Percentiles rank a stretch among this genome's conserved stretches.
phyloP scores from a whole-genome alignment of 2,113 vertebrate species.

The Uropsilus gracilis region DNA sequence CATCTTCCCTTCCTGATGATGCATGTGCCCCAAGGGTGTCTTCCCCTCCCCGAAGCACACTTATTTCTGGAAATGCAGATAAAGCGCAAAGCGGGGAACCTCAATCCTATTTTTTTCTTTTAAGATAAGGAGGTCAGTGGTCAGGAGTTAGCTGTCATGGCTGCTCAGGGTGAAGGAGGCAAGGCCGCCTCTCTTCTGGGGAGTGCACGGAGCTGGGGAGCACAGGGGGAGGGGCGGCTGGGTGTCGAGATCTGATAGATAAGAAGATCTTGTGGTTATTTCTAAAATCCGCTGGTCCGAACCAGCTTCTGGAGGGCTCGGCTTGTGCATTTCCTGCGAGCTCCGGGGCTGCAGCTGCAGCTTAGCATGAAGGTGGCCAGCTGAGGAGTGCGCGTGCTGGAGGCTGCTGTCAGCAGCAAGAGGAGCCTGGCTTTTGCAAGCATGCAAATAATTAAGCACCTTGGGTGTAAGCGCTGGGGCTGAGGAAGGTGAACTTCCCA shows the following conservation, averaged over 20 bases:
- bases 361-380: background rate
- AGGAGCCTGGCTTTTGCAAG: background rate
- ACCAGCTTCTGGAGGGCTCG: conserved; percentile 11
- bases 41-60: background rate
- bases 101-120: background rate
- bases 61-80: conserved; percentile 63
- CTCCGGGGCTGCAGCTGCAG: background rate
- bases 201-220: background rate
- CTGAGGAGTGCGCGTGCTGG: background rate
- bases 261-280: conserved; percentile 50
- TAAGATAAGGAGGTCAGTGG: background rate
- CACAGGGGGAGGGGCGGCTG: background rate
- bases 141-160: background rate
- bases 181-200: background rate
- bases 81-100: conserved; percentile 17
- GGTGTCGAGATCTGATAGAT: conserved; percentile 25
- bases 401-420: background rate
- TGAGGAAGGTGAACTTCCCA: background rate
- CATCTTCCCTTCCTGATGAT: conserved; percentile 31
- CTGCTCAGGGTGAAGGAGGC: conserved; percentile 11
- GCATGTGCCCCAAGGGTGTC: background rate
- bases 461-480: background rate
- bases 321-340: conserved; percentile 30
- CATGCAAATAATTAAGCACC: conserved; percentile 17
- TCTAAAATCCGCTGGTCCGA: conserved; percentile 59